These are phyloP conservation scores for Pollenia griseotomentosa DNA, from an alignment of 2,888 invertebrate species.

Conservation along the genomic window DNA sequence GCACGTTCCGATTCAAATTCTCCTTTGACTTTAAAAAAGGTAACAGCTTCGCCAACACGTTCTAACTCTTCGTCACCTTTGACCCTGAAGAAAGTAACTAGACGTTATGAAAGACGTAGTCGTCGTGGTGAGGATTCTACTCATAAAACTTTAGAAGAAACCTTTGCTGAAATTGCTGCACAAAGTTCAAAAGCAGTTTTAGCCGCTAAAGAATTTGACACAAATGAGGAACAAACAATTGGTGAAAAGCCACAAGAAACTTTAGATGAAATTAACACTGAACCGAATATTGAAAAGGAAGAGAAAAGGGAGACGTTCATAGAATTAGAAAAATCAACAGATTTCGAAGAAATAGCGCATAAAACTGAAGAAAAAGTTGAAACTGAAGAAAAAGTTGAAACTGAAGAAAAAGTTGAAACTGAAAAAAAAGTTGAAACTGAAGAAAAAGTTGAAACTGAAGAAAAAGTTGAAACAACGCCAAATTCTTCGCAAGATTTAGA, in stretches of 20 bases:
- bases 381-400: too few species aligned
- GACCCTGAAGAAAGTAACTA: constrained; percentile 67
- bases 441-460: too few species aligned
- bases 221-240: constrained; percentile 17
- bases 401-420: too few species aligned
- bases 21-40: constrained; percentile 57
- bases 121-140: constrained; percentile 66
- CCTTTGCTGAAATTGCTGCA: constrained; percentile 76
- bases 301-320: not conserved
- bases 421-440: too few species aligned
- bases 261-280: not conserved
- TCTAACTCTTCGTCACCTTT: constrained; percentile 65
- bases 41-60: constrained; percentile 63
- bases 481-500: not conserved
- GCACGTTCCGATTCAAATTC: constrained; percentile 66
- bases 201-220: constrained; percentile 63
- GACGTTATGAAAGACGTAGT: constrained; percentile 75
- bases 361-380: constrained; percentile 15
- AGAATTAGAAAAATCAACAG: not conserved
- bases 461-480: not conserved
- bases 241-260: constrained; percentile 13
- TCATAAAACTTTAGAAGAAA: constrained; percentile 75
- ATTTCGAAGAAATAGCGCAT: not conserved
- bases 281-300: constrained; percentile 2
- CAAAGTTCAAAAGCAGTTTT: constrained; percentile 74